Conservation (phyloP, 2,888 invertebrate species). For the Eupsilia transversa region DNA sequence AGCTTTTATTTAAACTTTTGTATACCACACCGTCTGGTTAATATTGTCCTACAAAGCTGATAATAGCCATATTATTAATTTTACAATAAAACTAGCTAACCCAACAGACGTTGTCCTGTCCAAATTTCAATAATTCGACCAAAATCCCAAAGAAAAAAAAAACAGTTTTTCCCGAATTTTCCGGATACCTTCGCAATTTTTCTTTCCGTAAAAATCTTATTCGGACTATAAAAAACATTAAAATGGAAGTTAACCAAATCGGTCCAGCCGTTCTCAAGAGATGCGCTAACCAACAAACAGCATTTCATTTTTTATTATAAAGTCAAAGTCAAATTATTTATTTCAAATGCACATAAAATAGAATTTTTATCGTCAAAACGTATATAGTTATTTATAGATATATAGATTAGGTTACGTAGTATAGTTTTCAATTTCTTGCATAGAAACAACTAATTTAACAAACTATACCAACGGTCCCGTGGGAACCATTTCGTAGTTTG, state of each 20-base stretch:
- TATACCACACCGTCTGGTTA: not conserved
- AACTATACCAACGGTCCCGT: slow-evolving; percentile 68
- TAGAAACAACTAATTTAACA: slow-evolving; percentile 76
- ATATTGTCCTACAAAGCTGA: not conserved
- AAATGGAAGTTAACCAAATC: not conserved
- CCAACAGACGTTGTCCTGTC: not conserved
- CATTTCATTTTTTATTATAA: not conserved
- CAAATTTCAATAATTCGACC: not conserved
- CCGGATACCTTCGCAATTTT: not conserved
- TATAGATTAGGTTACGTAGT: too few relatives aligned
- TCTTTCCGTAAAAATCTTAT: not conserved
- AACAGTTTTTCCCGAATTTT: not conserved
- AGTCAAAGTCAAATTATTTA: too few relatives aligned
- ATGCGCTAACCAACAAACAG: not conserved
- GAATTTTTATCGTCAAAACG: too few relatives aligned
- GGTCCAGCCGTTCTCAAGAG: not conserved
- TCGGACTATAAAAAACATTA: not conserved
- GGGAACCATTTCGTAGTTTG: slow-evolving; percentile 77
- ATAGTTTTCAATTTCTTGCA: slow-evolving; percentile 37
- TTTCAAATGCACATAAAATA: too few relatives aligned
- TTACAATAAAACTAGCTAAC: not conserved
- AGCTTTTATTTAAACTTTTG: slow-evolving; percentile 1
- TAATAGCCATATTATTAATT: not conserved
- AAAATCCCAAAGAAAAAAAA: too few relatives aligned
- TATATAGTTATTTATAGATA: too few relatives aligned